Evolutionary conservation across 2,888 invertebrate species (phyloP).

Genomic region (Heliconius ethilla): DNA sequence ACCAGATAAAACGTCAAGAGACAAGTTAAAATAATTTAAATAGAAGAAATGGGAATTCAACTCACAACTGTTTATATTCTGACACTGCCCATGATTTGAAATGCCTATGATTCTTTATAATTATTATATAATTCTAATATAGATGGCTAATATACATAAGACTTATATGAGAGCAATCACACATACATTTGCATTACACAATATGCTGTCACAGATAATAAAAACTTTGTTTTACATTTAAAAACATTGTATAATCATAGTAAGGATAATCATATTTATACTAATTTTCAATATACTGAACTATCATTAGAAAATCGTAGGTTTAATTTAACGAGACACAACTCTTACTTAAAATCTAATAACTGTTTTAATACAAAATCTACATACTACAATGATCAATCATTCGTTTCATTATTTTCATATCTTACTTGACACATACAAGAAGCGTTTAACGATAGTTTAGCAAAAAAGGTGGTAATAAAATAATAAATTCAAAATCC

Average conservation of each 20-base stretch:
- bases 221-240: background rate
- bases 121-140: background rate
- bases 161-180: background rate
- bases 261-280: background rate
- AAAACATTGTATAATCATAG: background rate
- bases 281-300: background rate
- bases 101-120: background rate
- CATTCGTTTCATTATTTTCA: background rate
- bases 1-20: too few species aligned
- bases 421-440: background rate
- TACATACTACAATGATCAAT: background rate
- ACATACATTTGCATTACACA: background rate
- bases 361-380: background rate
- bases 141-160: background rate
- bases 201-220: background rate
- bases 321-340: background rate
- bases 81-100: too few species aligned
- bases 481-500: slow-evolving; percentile 6
- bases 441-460: background rate
- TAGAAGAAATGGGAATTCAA: background rate
- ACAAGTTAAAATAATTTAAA: background rate
- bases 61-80: background rate
- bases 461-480: background rate
- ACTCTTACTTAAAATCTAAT: slow-evolving; percentile 1
- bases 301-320: background rate